Conservation (phyloP, 2,797 vertebrate species). For the Orestias chungarensis region DNA sequence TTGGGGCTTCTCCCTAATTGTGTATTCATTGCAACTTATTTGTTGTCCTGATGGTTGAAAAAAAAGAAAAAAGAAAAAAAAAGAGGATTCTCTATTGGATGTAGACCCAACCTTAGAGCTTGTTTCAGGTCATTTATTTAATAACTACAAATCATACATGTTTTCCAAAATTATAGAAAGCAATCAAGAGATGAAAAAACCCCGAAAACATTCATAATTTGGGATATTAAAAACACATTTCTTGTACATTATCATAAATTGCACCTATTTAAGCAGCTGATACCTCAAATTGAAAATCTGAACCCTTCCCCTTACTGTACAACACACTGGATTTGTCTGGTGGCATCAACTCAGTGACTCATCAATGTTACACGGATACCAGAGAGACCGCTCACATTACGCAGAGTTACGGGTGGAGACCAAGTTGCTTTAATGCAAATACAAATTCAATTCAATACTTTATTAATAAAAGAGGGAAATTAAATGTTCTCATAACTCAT, state of each 20-base stretch:
- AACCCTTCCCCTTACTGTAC: slow-evolving; percentile 43
- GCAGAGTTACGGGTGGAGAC: slow-evolving; percentile 54
- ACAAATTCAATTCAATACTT: no score
- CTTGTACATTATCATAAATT: neutral
- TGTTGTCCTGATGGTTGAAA: slow-evolving; percentile 59
- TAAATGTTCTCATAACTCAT: no score
- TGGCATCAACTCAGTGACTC: slow-evolving; percentile 57
- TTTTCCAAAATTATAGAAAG: no score
- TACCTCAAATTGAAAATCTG: no score
- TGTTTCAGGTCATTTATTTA: slow-evolving; percentile 28
- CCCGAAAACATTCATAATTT: neutral
- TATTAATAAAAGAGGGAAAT: no score
- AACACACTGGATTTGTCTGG: slow-evolving; percentile 50
- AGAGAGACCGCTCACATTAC: slow-evolving; percentile 64
- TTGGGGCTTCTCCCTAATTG: slow-evolving; percentile 72
- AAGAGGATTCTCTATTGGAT: slow-evolving; percentile 31
- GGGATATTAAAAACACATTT: neutral
- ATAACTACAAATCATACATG: slow-evolving; percentile 50
- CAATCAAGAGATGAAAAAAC: neutral
- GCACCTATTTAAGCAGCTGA: no score
- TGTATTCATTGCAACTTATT: slow-evolving; percentile 55
- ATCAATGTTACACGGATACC: slow-evolving; percentile 53
- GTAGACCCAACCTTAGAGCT: neutral
- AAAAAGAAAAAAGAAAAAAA: slow-evolving; percentile 38
- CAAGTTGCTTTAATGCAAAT: no score